phyloP scores from a whole-genome alignment of 2,888 invertebrate genomes.

The Ophion slaviceki region DNA sequence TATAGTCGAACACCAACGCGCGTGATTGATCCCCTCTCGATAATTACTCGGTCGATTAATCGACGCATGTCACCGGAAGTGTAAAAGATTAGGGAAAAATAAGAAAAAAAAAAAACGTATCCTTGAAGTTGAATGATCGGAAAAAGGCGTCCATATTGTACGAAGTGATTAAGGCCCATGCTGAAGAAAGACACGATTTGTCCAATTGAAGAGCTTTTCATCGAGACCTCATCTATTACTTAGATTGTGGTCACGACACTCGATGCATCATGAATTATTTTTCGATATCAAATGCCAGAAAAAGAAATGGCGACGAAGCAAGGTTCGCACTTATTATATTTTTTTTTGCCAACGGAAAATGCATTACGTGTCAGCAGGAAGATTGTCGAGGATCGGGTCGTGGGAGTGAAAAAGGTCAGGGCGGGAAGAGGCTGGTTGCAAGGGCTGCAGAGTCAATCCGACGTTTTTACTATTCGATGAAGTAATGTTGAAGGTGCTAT shows the following conservation, averaged over 20 bases:
- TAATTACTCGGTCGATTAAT: conserved; percentile 78
- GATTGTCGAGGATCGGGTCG: too few species aligned
- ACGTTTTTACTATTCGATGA: conserved; percentile 32
- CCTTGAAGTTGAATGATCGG: not conserved
- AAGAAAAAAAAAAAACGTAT: not conserved
- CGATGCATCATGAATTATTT: not conserved
- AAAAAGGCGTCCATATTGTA: conserved; percentile 3
- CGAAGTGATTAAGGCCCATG: not conserved
- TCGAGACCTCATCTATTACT: not conserved
- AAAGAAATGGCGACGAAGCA: not conserved
- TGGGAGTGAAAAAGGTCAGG: not conserved
- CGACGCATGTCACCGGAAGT: conserved; percentile 43
- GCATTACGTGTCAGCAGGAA: too few species aligned
- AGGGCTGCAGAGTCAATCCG: not conserved
- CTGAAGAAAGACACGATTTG: not conserved
- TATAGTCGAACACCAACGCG: conserved; percentile 23
- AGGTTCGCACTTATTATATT: not conserved
- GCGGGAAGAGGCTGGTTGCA: not conserved
- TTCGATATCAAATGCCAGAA: not conserved
- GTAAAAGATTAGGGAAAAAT: not conserved
- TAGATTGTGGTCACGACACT: not conserved
- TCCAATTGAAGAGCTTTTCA: not conserved
- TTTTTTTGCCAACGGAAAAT: not conserved
- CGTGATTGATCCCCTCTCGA: conserved; percentile 81
- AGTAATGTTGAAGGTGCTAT: conserved; percentile 8